Conservation (phyloP, 2,797 vertebrate genomes). For the Brachyalestes nurse region DNA sequence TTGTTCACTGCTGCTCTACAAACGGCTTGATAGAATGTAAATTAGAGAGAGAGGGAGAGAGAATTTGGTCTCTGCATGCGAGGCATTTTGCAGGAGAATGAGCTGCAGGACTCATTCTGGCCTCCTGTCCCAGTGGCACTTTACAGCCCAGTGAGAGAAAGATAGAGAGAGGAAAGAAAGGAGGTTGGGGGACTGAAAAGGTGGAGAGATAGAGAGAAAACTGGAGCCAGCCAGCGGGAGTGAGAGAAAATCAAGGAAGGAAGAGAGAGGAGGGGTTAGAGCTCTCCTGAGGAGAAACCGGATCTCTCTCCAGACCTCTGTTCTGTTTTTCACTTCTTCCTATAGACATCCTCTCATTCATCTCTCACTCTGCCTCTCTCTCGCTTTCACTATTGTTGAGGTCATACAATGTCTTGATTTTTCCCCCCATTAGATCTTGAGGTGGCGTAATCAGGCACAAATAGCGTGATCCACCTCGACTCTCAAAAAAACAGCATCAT, state of each 20-base stretch:
- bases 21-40: constrained; percentile 68
- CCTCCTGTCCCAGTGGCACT: not conserved
- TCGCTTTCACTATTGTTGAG: constrained; percentile 25
- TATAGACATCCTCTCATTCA: constrained; percentile 14
- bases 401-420: constrained; percentile 51
- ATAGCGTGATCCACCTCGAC: constrained; percentile 1
- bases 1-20: constrained; percentile 52
- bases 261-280: constrained; percentile 37
- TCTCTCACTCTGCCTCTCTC: not conserved
- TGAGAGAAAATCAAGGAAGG: constrained; percentile 20
- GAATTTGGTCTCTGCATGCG: not conserved
- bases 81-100: not conserved
- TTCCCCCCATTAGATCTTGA: constrained; percentile 60
- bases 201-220: constrained; percentile 10
- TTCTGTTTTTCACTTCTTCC: constrained; percentile 32
- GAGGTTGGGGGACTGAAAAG: constrained; percentile 17
- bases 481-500: no score
- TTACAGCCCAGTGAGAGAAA: constrained; percentile 14
- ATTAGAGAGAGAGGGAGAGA: constrained; percentile 58
- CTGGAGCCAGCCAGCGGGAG: not conserved
- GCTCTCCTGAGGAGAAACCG: constrained; percentile 33
- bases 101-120: not conserved
- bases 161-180: not conserved
- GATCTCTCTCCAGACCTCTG: constrained; percentile 38
- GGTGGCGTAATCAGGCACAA: constrained; percentile 48